phyloP scores from a whole-genome alignment of 2,113 vertebrate genomes.

The Hydrochoerus hydrochaeris region DNA sequence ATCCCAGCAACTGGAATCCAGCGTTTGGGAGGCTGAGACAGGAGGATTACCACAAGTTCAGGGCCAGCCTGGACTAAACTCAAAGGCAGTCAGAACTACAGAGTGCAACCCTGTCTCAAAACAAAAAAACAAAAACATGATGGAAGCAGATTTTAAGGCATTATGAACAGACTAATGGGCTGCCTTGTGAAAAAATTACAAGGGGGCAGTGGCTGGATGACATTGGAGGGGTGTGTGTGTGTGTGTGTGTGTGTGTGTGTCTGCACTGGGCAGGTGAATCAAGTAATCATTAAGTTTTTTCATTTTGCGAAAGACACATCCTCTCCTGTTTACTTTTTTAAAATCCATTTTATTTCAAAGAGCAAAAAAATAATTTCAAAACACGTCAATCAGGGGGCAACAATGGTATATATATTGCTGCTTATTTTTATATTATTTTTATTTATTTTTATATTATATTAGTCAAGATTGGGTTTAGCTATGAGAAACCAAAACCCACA shows the following conservation, averaged over 20 bases:
- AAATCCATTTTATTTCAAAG: too few species aligned
- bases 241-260: not conserved
- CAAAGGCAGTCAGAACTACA: not conserved
- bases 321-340: not conserved
- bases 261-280: not conserved
- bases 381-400: too few species aligned
- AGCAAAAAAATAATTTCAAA: too few species aligned
- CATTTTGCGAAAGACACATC: not conserved
- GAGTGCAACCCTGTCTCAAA: not conserved
- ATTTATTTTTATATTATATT: too few species aligned
- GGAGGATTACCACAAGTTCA: not conserved
- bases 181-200: not conserved
- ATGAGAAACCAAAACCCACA: not conserved
- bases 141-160: not conserved
- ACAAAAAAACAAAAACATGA: not conserved
- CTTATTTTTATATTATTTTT: not conserved
- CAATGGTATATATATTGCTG: too few species aligned
- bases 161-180: not conserved
- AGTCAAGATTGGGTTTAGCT: not conserved
- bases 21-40: not conserved
- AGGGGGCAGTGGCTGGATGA: not conserved
- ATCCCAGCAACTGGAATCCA: not conserved
- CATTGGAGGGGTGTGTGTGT: not conserved
- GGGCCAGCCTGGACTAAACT: not conserved
- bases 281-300: not conserved